These are phyloP conservation scores for Empis livida DNA, from an alignment of 2,888 invertebrate species.

Conservation along the genomic window DNA sequence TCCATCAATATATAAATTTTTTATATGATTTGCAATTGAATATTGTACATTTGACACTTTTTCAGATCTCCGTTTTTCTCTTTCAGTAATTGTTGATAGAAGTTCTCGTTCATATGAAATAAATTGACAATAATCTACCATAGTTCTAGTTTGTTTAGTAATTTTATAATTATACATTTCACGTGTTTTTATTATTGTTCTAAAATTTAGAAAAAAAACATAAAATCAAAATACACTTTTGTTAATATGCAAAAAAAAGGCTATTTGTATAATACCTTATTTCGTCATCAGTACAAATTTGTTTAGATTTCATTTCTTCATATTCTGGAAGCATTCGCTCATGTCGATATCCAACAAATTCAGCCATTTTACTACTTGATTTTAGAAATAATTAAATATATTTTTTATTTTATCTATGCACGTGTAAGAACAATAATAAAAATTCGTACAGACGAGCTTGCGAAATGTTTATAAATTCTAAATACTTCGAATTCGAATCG, in stretches of 20 bases:
- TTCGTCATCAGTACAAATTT: constrained; percentile 57
- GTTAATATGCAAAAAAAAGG: no score
- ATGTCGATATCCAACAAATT: constrained; percentile 62
- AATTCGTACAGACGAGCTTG: no score
- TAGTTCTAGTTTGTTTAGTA: constrained; percentile 19
- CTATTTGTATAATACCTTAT: constrained; percentile 45
- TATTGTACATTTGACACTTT: constrained; percentile 50
- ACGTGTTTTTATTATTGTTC: constrained; percentile 24
- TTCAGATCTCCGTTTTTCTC: constrained; percentile 48
- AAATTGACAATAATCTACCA: constrained; percentile 26
- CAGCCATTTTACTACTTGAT: constrained; percentile 54
- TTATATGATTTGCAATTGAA: constrained; percentile 55
- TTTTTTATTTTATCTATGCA: no score
- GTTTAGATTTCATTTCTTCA: constrained; percentile 61
- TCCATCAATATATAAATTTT: constrained; percentile 58
- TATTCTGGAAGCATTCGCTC: constrained; percentile 70
- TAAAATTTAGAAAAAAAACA: constrained; percentile 10
- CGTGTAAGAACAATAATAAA: no score
- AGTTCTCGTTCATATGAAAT: constrained; percentile 28
- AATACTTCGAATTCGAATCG: no score
- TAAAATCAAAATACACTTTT: neutral
- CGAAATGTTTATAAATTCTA: no score
- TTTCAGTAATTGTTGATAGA: constrained; percentile 20
- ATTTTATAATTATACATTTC: constrained; percentile 25
- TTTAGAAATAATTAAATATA: neutral